Evolutionary conservation across 2,888 invertebrate species (phyloP).

Genomic region (Cephonodes hylas): DNA sequence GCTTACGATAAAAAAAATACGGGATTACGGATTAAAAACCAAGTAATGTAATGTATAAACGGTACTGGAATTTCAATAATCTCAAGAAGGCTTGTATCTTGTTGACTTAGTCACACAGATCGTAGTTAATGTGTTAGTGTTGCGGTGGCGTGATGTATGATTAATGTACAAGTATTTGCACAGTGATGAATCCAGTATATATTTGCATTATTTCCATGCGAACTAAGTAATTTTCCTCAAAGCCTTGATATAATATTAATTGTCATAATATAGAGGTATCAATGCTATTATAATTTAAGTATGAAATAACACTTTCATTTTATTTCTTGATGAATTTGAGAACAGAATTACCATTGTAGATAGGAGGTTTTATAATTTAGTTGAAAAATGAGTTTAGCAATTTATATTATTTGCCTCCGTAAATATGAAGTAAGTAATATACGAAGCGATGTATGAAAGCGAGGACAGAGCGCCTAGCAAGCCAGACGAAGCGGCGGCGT

Average conservation of each 20-base stretch:
- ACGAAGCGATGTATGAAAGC: constrained; percentile 14
- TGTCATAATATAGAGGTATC: no score
- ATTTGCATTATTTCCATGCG: no score
- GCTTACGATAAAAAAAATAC: not conserved
- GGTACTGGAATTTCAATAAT: not conserved
- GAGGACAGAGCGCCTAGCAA: constrained; percentile 18
- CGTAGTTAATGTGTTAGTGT: not conserved
- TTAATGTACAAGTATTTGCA: not conserved
- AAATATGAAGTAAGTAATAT: no score
- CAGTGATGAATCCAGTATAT: not conserved
- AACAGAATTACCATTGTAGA: no score
- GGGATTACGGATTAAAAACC: not conserved
- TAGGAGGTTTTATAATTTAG: no score
- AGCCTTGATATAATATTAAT: no score
- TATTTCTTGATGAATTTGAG: no score
- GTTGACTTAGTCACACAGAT: constrained; percentile 12
- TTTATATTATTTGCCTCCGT: no score
- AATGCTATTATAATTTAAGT: no score
- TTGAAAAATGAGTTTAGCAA: no score
- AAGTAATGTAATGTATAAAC: not conserved
- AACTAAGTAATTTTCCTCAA: no score
- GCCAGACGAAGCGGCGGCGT: constrained; percentile 3
- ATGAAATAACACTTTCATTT: no score
- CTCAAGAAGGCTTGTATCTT: not conserved
- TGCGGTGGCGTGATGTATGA: constrained; percentile 16